Percentiles rank a stretch among this genome's conserved stretches.
Evolutionary conservation across 2,888 invertebrate species (phyloP).

Genomic region (Acrocyrtus sp.): DNA sequence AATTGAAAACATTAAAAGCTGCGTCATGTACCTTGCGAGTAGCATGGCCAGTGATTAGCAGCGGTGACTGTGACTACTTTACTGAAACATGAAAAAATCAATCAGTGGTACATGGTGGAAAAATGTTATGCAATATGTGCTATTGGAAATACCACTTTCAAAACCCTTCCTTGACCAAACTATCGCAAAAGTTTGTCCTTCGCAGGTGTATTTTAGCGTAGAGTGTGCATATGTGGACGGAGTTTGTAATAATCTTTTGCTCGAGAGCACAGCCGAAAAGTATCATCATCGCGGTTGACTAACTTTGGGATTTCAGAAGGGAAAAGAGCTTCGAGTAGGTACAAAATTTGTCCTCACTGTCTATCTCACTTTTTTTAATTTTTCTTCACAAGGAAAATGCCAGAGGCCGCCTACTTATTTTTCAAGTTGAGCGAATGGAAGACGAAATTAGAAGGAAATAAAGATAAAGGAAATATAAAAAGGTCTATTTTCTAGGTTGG

Average conservation of each 20-base stretch:
- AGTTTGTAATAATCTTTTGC: neutral
- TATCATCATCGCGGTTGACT: neutral
- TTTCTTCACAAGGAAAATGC: constrained; percentile 22
- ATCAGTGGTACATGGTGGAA: no score
- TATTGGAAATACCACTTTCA: no score
- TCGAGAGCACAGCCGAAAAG: neutral
- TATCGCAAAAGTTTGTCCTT: neutral
- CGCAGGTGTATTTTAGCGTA: neutral
- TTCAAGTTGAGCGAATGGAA: no score
- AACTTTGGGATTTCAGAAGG: neutral
- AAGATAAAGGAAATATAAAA: neutral
- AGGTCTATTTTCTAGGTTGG: constrained; percentile 7
- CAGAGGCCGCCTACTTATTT: constrained; percentile 32
- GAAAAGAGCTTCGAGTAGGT: neutral
- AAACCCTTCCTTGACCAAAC: neutral
- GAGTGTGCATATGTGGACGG: neutral
- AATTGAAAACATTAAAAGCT: no score
- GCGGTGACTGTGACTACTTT: no score
- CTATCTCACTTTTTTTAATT: neutral
- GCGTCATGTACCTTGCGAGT: no score
- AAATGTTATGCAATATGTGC: no score
- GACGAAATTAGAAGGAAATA: no score
- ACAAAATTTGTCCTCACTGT: neutral
- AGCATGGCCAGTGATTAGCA: no score
- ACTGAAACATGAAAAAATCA: no score